These are phyloP conservation scores for Lypha dubia DNA, from an alignment of 2,888 invertebrate species.

Conservation along the genomic window DNA sequence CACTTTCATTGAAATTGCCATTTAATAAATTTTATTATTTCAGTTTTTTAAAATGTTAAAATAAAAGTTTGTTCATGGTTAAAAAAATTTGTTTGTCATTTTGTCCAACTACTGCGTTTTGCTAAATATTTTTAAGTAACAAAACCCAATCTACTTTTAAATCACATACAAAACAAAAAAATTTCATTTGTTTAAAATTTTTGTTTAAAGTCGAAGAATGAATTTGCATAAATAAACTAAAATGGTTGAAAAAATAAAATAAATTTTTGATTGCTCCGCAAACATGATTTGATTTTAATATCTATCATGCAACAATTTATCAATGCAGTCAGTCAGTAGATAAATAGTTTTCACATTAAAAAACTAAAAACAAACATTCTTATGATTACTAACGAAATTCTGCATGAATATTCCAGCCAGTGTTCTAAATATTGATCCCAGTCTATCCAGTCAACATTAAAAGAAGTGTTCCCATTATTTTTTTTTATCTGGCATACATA, in stretches of 20 bases:
- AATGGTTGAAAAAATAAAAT: neutral
- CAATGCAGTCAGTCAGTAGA: no score
- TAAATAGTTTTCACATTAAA: neutral
- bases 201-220: neutral
- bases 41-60: conserved; percentile 15
- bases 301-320: neutral
- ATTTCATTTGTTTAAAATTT: neutral
- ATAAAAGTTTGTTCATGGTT: neutral
- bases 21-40: conserved; percentile 33
- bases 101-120: neutral
- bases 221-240: neutral
- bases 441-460: neutral
- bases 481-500: conserved; percentile 19
- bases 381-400: neutral
- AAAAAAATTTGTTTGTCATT: neutral
- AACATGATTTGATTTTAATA: conserved; percentile 1
- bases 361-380: neutral
- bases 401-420: neutral
- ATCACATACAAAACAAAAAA: neutral
- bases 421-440: neutral
- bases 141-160: neutral
- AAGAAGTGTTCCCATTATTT: conserved; percentile 42
- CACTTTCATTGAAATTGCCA: conserved; percentile 57
- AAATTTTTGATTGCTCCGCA: neutral
- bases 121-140: neutral